Evolutionary conservation across 2,113 vertebrate genomes (phyloP), one percentile per base, ranked within the genome.

Genomic region (Tricholaema leucomelas): DNA sequence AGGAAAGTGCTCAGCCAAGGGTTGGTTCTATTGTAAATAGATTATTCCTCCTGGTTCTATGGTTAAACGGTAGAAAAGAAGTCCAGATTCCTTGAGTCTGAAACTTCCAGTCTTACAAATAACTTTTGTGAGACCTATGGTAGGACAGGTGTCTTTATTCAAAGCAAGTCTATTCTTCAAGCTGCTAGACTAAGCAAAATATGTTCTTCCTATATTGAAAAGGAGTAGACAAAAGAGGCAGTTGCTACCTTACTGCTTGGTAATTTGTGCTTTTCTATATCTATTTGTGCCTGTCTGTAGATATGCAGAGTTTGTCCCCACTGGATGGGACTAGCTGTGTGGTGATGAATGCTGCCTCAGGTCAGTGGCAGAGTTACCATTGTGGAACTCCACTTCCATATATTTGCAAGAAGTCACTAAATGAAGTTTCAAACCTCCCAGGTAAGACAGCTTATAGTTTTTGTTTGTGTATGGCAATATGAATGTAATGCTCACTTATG

Each of bases 361-460:
- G 97, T 35, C 96, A 94, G 55, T 99, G 98, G 95, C 97, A 97
- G 63, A 96, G 97, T 38, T 97, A 96, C 67, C 93, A 97, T 0
- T 99, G 99, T 85, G 98, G 97, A 74, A 95, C 93, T 31, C 91
- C 64, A 11, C 97, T 99, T 90, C 98, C 99, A 1, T 99, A 99
- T 79, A 38, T 99, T 93, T 99, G 99, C 96, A 97, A 98, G 95
- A 99, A 99, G 91, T 96, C 97, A 33, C 66, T 96, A 33, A 94
- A 72, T 79, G 44, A 87, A 52, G 84, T 94, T 30, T 10, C 36
- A 25, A 90, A 90, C 9, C 27, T 94, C 69, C 85, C 96, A 96
- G 98, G 98, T 99, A 92, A 65, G 87, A 82, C 71, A 48, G 6
- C 38, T 67, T 71, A 24, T 9, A 10, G 40, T 40, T 75, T 93